Conservation (phyloP, 2,888 invertebrate genomes). For the Tiliacea citrago region DNA sequence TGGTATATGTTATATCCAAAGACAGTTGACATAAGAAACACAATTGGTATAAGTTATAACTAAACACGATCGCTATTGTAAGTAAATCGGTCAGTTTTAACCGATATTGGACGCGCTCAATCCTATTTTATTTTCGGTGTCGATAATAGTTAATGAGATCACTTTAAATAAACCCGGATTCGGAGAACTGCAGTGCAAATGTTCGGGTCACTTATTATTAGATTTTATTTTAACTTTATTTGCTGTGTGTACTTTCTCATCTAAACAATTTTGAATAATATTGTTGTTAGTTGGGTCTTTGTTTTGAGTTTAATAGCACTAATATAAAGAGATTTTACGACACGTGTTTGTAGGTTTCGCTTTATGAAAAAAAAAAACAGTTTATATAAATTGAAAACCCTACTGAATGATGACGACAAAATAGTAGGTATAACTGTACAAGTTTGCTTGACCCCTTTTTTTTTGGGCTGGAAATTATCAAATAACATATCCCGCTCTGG, state of each 20-base stretch:
- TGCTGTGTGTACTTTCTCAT: not conserved
- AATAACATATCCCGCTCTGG: no score
- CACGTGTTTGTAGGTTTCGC: not conserved
- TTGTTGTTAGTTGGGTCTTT: not conserved
- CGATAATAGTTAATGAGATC: not conserved
- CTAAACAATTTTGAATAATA: conserved; percentile 8
- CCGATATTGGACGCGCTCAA: not conserved
- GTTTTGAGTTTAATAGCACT: not conserved
- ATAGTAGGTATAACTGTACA: no score
- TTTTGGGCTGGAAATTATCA: no score
- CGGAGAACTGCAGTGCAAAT: conserved; percentile 19
- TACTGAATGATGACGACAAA: not conserved
- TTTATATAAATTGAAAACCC: not conserved
- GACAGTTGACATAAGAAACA: no score
- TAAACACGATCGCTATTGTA: not conserved
- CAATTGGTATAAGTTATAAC: not conserved
- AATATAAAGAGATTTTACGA: not conserved
- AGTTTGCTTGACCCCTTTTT: no score
- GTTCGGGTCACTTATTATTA: conserved; percentile 14
- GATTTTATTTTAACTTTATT: not conserved
- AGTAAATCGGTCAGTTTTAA: not conserved
- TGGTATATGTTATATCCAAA: not conserved
- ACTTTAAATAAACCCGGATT: conserved; percentile 25
- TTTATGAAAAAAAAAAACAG: not conserved
- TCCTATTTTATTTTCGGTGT: conserved; percentile 1